Conservation (phyloP, 2,797 vertebrate species). For the Dryobates pubescens region DNA sequence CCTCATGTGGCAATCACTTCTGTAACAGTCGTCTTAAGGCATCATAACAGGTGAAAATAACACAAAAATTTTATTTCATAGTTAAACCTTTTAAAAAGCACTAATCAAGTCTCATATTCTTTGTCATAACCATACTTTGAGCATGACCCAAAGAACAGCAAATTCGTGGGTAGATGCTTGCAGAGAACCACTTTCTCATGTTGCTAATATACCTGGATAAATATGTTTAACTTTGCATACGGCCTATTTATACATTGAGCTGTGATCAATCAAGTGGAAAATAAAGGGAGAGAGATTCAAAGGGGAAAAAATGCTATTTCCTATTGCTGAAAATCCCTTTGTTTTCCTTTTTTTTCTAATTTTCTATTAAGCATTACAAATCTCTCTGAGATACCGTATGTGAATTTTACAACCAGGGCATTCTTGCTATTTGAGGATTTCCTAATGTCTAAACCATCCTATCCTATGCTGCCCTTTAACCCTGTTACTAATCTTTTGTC, state of each 20-base stretch:
- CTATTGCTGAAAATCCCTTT: neutral
- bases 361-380: neutral
- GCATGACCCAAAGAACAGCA: neutral
- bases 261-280: neutral
- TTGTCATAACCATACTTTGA: neutral
- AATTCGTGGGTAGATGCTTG: neutral
- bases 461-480: neutral
- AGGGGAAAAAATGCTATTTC: neutral
- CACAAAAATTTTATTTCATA: neutral
- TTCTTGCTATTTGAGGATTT: neutral
- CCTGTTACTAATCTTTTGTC: neutral
- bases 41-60: neutral
- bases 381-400: neutral
- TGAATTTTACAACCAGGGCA: neutral
- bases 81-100: neutral
- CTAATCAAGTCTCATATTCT: neutral
- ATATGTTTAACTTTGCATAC: neutral
- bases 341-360: too few species aligned
- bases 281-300: neutral
- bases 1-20: neutral
- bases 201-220: neutral
- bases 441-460: neutral
- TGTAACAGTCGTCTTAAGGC: neutral
- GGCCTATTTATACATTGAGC: accelerated
- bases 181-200: neutral